phyloP scores from a whole-genome alignment of 2,888 invertebrate species.

The Leucophora obtusa region DNA sequence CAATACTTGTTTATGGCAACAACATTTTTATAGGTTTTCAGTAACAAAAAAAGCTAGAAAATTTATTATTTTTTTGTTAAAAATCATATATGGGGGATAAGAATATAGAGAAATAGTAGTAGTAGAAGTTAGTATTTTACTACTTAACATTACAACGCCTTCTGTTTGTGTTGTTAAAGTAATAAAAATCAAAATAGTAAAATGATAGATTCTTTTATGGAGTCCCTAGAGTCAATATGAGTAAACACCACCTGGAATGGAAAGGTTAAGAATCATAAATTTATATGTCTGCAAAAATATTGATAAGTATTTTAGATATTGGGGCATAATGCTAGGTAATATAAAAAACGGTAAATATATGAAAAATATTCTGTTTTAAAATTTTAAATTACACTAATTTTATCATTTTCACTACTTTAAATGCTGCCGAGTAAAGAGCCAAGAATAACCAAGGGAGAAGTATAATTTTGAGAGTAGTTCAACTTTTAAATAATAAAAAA shows the following conservation, averaged over 20 bases:
- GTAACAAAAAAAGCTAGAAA: slow-evolving; percentile 4
- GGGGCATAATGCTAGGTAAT: too few species aligned
- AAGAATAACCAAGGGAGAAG: too few species aligned
- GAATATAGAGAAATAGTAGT: neutral
- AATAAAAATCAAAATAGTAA: slow-evolving; percentile 31
- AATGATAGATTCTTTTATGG: neutral
- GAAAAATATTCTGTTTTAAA: too few species aligned
- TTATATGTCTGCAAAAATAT: too few species aligned
- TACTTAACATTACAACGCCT: slow-evolving; percentile 56
- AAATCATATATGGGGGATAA: neutral
- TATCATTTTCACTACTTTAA: too few species aligned
- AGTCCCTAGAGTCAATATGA: neutral
- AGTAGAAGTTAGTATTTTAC: slow-evolving; percentile 20
- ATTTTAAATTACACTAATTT: too few species aligned
- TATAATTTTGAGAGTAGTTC: too few species aligned
- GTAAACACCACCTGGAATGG: neutral
- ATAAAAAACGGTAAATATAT: too few species aligned
- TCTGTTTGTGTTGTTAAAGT: slow-evolving; percentile 55
- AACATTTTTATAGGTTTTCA: slow-evolving; percentile 1
- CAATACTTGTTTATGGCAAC: neutral
- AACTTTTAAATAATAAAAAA: too few species aligned
- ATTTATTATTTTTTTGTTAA: neutral
- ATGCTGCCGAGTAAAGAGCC: too few species aligned
- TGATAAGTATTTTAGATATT: too few species aligned
- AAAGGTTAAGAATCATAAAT: neutral